These are phyloP conservation scores for Leucophenga maculata DNA, from an alignment of 2,888 invertebrate genomes.

Conservation along the genomic window DNA sequence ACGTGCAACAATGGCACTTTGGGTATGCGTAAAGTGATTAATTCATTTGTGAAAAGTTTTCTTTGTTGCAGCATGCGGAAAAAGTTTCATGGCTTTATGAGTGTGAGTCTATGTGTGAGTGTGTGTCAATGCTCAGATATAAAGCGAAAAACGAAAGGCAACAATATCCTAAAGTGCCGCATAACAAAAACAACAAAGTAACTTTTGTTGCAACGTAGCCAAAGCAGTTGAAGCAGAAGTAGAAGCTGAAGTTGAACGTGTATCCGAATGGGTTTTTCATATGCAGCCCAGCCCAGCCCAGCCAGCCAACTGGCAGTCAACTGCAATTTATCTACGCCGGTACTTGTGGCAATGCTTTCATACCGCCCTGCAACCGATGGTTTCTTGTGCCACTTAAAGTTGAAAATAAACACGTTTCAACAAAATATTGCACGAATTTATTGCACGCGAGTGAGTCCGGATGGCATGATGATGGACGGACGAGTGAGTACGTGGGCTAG, in stretches of 20 bases:
- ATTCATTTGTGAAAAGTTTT: constrained; percentile 63
- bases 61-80: constrained; percentile 38
- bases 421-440: constrained; percentile 17
- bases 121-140: background rate
- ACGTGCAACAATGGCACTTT: constrained; percentile 10
- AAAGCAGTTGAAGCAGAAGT: too few relatives aligned
- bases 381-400: constrained; percentile 1
- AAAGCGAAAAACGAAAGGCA: background rate
- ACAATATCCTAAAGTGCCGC: background rate
- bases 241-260: too few relatives aligned
- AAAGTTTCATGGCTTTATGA: constrained; percentile 7
- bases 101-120: background rate
- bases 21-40: constrained; percentile 54
- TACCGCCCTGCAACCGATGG: too few relatives aligned
- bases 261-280: constrained; percentile 2
- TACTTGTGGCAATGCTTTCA: background rate
- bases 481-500: background rate
- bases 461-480: background rate
- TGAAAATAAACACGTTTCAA: constrained; percentile 19
- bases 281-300: too few relatives aligned
- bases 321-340: constrained; percentile 12
- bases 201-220: constrained; percentile 1
- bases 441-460: constrained; percentile 13
- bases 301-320: constrained; percentile 8
- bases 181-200: constrained; percentile 6